phyloP scores from a whole-genome alignment of 64 coral and sea anemone genomes.

The Anthopleura sola region DNA sequence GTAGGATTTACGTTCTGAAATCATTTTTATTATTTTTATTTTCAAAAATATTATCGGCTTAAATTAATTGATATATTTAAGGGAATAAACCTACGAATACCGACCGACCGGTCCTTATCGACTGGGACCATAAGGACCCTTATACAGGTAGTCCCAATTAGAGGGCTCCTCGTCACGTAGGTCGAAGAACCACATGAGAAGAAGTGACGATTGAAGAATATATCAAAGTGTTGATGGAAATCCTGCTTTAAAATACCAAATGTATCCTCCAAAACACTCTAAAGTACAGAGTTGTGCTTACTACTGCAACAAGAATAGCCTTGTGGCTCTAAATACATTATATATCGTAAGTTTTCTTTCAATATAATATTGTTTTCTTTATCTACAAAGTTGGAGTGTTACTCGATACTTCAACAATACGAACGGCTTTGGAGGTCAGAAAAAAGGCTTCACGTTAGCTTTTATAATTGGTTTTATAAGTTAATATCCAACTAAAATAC shows the following conservation, averaged over 20 bases:
- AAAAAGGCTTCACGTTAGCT: background rate
- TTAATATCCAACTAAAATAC: conserved; percentile 8
- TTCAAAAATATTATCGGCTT: too few relatives aligned
- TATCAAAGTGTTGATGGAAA: background rate
- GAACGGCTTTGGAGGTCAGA: background rate
- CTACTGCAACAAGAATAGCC: conserved; percentile 83
- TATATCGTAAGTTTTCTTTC: conserved; percentile 92
- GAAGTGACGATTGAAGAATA: conserved; percentile 1
- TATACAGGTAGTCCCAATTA: background rate
- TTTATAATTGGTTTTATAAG: background rate
- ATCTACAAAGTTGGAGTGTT: background rate
- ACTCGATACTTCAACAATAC: background rate
- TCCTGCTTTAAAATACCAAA: conserved; percentile 23
- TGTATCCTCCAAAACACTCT: conserved; percentile 89
- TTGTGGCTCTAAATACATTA: conserved; percentile 81
- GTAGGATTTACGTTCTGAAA: too few relatives aligned
- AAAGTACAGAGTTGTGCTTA: conserved; percentile 90
- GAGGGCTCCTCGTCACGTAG: background rate
- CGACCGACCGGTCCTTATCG: background rate
- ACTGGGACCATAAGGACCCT: background rate
- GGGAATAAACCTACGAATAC: background rate
- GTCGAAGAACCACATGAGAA: background rate
- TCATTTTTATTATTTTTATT: too few relatives aligned
- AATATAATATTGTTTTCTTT: conserved; percentile 10
- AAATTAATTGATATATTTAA: background rate